Conservation (phyloP, 1,140 invertebrate species). For the Lordiphosa clarofinis region DNA sequence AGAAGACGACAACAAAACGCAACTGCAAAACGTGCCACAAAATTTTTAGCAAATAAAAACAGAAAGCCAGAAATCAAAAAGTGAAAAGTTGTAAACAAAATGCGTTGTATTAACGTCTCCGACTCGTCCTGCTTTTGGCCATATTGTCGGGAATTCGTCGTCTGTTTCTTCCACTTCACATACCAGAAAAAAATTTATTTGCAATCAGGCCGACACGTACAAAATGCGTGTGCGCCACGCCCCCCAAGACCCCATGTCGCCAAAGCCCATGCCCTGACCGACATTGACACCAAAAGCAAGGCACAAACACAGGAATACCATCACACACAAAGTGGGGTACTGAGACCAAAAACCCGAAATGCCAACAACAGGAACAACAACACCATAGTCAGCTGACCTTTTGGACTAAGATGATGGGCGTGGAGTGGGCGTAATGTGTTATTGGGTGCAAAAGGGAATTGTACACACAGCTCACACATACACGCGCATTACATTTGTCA, state of each 20-base stretch:
- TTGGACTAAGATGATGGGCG: slow-evolving; percentile 48
- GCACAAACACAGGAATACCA: no score
- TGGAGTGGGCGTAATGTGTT: slow-evolving; percentile 6
- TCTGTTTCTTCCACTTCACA: slow-evolving; percentile 5
- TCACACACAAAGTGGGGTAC: slow-evolving; percentile 4
- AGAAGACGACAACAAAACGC: slow-evolving; percentile 18
- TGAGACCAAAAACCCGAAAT: slow-evolving; percentile 40
- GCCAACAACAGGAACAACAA: slow-evolving; percentile 29
- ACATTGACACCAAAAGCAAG: slow-evolving; percentile 51
- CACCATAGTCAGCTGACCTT: slow-evolving; percentile 46
- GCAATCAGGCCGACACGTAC: slow-evolving; percentile 73
- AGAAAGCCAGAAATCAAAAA: slow-evolving; percentile 63
- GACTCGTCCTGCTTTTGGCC: not conserved
- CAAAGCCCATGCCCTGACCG: slow-evolving; percentile 25
- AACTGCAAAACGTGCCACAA: slow-evolving; percentile 22
- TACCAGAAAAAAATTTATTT: slow-evolving; percentile 57
- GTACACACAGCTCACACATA: slow-evolving; percentile 31
- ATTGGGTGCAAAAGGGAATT: slow-evolving; percentile 25
- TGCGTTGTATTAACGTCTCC: slow-evolving; percentile 63
- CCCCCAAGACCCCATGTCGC: slow-evolving; percentile 1
- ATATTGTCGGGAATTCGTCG: slow-evolving; percentile 24
- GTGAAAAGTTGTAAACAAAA: slow-evolving; percentile 76
- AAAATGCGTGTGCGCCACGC: slow-evolving; percentile 43
- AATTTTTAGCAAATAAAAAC: slow-evolving; percentile 50
- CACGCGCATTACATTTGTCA: slow-evolving; percentile 58